Conservation (phyloP, 2,113 vertebrate genomes). For the Ondatra zibethicus region DNA sequence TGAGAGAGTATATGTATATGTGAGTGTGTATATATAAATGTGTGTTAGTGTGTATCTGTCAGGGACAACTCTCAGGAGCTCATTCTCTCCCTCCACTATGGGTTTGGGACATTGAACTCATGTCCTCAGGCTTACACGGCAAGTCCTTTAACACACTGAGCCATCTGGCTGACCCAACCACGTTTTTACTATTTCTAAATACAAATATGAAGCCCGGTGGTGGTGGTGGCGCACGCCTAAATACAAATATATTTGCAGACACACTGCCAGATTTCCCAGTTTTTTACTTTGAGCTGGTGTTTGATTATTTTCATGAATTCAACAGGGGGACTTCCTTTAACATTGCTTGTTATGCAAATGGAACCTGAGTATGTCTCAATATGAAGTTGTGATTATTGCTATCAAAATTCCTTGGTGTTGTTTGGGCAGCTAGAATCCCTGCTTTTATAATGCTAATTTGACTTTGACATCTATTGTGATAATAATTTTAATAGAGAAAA, state of each 20-base stretch:
- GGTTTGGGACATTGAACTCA: neutral
- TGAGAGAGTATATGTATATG: neutral
- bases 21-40: neutral
- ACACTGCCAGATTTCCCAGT: neutral
- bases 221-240: too few species aligned
- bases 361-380: conserved; percentile 29
- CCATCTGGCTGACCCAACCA: neutral
- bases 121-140: neutral
- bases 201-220: too few species aligned
- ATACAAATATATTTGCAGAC: neutral
- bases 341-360: conserved; percentile 13
- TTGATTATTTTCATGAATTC: conserved; percentile 41
- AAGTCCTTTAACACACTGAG: neutral
- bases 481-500: conserved; percentile 40
- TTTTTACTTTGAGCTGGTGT: conserved; percentile 15
- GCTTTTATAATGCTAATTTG: conserved; percentile 37
- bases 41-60: neutral
- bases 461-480: conserved; percentile 26
- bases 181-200: neutral
- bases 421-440: neutral
- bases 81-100: neutral
- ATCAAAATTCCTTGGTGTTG: conserved; percentile 21
- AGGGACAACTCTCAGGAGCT: neutral
- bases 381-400: conserved; percentile 14
- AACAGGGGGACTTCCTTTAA: conserved; percentile 15